A percentile compares a stretch with the other conserved stretches of the same genome.
phyloP scores from a whole-genome alignment of 2,888 invertebrate species.

The Exephanes ischioxanthus region DNA sequence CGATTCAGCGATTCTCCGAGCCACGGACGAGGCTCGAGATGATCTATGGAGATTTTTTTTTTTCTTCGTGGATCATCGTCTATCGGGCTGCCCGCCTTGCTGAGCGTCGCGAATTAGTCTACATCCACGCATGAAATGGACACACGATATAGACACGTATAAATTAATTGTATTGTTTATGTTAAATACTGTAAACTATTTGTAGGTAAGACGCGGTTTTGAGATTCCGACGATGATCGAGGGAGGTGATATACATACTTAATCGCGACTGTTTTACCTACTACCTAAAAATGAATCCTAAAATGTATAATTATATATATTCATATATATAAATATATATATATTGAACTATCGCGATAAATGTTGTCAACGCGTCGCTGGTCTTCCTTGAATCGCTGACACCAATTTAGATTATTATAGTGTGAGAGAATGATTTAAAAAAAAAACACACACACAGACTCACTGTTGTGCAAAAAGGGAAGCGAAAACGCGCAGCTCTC shows the following conservation, averaged over 20 bases:
- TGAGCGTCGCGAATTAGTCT: not conserved
- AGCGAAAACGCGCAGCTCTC: not conserved
- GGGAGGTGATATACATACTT: constrained; percentile 5
- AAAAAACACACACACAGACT: not conserved
- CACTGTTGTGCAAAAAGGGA: not conserved
- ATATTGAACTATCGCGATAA: constrained; percentile 35
- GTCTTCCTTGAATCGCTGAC: constrained; percentile 47
- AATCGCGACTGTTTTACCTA: constrained; percentile 13
- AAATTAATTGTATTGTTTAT: not conserved
- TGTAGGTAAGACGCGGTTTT: not conserved
- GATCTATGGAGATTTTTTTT: not conserved
- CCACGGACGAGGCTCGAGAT: not conserved
- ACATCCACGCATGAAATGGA: not conserved
- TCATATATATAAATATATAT: not conserved
- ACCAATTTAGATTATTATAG: constrained; percentile 27
- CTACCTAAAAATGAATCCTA: not conserved
- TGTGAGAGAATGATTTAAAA: constrained; percentile 1
- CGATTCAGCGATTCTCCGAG: not conserved
- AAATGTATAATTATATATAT: not conserved
- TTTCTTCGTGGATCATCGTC: not conserved
- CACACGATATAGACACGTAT: not conserved
- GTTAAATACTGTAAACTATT: not conserved
- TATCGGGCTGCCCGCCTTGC: not conserved
- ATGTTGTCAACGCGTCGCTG: constrained; percentile 33
- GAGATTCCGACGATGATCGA: not conserved